Evolutionary conservation across 2,113 vertebrate species (phyloP), one percentile per base, ranked within the genome.

Genomic region (Paratilapia polleni): DNA sequence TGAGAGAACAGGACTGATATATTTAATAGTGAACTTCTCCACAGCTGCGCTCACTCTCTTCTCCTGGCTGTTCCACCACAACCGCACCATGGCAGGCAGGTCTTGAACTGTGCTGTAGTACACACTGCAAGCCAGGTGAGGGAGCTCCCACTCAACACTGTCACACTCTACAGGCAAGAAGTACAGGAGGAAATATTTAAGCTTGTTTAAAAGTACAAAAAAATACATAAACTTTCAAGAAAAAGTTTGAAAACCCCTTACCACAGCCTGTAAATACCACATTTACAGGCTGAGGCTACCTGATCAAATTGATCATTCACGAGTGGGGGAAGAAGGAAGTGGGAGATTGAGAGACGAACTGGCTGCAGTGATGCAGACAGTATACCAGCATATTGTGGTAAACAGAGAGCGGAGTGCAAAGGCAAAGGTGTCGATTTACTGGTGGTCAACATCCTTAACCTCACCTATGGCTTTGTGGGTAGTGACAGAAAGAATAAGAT

Each of bases 11-110:
- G 85, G 96, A 83, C 97, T 99, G 88, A 99, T 97, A 1, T 98
- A 97, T 81, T 97, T 98, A 89, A 96, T 98, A 34, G 98, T 99
- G 92, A 99, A 99, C 94, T 96, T 97, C 91, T 99, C 98, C 66
- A 97, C 98, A 0, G 96, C 94, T 13, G 88, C 96, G 92, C 98
- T 98, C 85, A 99, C 96, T 5, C 98, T 97, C 92, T 99, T 99
- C 90, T 99, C 98, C 87, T 98, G 98, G 90, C 97, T 96, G 36
- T 98, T 99, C 98, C 98, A 99, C 98, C 98, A 99, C 36, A 99
- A 96, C 2, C 98, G 96, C 78, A 99, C 98, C 97, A 99, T 99
- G 80, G 98, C 98, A 0, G 98, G 98, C 91, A 99, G 87, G 94
- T 99, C 97, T 91, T 99, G 97, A 87, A 99, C 93, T 0, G 97